Evolutionary conservation across 2,797 vertebrate genomes (phyloP), one percentile per base, ranked within the genome.

Genomic region (Ctenopoma kingsleyae): DNA sequence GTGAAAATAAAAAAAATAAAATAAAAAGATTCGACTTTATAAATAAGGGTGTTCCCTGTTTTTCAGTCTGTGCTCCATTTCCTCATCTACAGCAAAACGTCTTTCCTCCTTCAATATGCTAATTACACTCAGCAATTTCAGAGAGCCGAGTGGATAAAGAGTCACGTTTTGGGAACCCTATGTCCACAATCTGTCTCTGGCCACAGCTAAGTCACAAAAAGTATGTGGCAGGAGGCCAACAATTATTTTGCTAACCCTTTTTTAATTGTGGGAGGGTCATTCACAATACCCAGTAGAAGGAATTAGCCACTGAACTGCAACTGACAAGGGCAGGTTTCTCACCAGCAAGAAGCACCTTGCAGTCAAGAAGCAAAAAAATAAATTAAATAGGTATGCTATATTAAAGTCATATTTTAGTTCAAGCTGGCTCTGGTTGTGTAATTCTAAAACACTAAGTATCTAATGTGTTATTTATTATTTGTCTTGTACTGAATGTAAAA

Each of bases 201-300:
- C 83, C 74, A 86, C 50, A 49, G 67, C 61, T 78, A 79, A 81
- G 74, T 84, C 80, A 84, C 69, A 80, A 59, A 82, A 89, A 83
- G 67, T 81, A 82, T 76, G 81, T 91, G 89, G 91, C 85, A 88
- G 60, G 36, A 67, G 80, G 89, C 91, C 90, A 93, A 83, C 55
- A 86, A 85, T 86, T 86, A 91, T 90, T 92, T 83, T 83, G 57
- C 86, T 84, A 86, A 87, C 84, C 81, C 76, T 89, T 85, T 90
- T 92, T 91, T 90, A 90, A 91, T 91, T 92, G 78, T 87, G 63
- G 67, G 60, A 77, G 75, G 83, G 82, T 90, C 80, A 83, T 69
- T 90, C 81, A 69, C 75, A 86, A 81, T 83, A 65, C 72, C 82
- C 74, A 73, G 74, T 77, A 89, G 79, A 86, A 83, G 84, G 82